Conservation (phyloP, 2,888 invertebrate genomes). For the Linnaemya tessellans region DNA sequence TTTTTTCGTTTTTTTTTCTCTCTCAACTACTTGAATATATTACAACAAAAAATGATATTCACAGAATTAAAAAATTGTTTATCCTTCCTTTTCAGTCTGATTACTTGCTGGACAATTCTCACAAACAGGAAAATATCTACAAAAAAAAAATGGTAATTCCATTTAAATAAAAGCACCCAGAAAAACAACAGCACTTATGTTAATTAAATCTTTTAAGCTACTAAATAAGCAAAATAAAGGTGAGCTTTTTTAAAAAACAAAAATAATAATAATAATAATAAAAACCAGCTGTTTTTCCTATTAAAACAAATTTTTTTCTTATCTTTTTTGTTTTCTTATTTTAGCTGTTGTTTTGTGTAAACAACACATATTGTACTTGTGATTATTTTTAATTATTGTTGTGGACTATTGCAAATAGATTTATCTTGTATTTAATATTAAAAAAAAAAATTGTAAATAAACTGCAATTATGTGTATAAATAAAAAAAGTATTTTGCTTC, state of each 20-base stretch:
- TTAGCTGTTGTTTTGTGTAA: conserved; percentile 26
- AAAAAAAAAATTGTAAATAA: conserved; percentile 37
- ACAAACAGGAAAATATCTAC: neutral
- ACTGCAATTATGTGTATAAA: neutral
- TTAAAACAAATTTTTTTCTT: neutral
- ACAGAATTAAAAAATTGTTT: neutral
- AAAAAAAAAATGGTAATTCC: conserved; percentile 33
- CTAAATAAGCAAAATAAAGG: conserved; percentile 59
- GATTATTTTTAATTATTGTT: neutral
- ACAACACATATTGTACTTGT: conserved; percentile 4
- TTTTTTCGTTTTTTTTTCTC: conserved; percentile 11
- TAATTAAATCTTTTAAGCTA: conserved; percentile 70
- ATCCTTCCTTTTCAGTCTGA: conserved; percentile 32
- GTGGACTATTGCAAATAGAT: neutral
- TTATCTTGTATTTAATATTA: conserved; percentile 8
- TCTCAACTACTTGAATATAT: neutral
- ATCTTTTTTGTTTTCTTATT: neutral
- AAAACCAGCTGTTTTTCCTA: conserved; percentile 12
- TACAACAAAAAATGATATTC: neutral
- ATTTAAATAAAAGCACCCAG: conserved; percentile 38
- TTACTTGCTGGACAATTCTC: neutral
- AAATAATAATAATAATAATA: too few relatives aligned
- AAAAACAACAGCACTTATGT: conserved; percentile 61
- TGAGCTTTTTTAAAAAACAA: conserved; percentile 28
- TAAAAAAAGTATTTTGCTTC: conserved; percentile 31